These are phyloP conservation scores for Charaxes varanes DNA, from an alignment of 1,140 invertebrate species.

Conservation along the genomic window DNA sequence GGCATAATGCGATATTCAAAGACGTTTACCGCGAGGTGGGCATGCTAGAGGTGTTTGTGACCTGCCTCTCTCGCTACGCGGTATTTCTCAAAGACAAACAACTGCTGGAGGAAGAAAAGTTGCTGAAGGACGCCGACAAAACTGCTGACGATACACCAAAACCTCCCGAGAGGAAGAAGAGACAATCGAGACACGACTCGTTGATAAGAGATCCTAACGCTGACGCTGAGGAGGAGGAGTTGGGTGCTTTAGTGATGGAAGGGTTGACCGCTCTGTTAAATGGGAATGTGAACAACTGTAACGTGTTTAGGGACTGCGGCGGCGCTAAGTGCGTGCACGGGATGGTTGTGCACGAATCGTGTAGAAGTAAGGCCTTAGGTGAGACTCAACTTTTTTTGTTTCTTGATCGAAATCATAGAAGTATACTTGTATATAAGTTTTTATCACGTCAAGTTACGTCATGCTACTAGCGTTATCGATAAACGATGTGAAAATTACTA, in stretches of 20 bases:
- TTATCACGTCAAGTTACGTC: no score
- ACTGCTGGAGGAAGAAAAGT: slow-evolving; percentile 53
- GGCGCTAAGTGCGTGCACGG: slow-evolving; percentile 93
- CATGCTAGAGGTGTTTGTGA: slow-evolving; percentile 96
- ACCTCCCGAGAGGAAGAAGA: slow-evolving; percentile 55
- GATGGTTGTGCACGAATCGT: slow-evolving; percentile 90
- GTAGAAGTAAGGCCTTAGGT: slow-evolving; percentile 86
- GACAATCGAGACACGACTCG: slow-evolving; percentile 56
- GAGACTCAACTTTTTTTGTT: no score
- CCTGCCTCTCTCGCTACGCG: slow-evolving; percentile 92
- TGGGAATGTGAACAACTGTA: slow-evolving; percentile 90
- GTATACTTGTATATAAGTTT: no score
- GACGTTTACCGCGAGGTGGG: slow-evolving; percentile 99
- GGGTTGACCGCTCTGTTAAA: slow-evolving; percentile 86
- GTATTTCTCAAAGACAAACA: slow-evolving; percentile 84
- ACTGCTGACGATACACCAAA: slow-evolving; percentile 40
- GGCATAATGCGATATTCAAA: slow-evolving; percentile 94
- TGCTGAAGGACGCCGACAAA: slow-evolving; percentile 32
- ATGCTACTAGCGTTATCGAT: no score
- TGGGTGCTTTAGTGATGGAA: slow-evolving; percentile 92
- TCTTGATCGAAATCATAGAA: no score
- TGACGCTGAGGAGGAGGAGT: slow-evolving; percentile 79
- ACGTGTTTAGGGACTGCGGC: slow-evolving; percentile 93
- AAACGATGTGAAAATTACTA: no score
- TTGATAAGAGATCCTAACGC: slow-evolving; percentile 70